Conservation (phyloP, 2,113 vertebrate species). For the Thalassoma bifasciatum region DNA sequence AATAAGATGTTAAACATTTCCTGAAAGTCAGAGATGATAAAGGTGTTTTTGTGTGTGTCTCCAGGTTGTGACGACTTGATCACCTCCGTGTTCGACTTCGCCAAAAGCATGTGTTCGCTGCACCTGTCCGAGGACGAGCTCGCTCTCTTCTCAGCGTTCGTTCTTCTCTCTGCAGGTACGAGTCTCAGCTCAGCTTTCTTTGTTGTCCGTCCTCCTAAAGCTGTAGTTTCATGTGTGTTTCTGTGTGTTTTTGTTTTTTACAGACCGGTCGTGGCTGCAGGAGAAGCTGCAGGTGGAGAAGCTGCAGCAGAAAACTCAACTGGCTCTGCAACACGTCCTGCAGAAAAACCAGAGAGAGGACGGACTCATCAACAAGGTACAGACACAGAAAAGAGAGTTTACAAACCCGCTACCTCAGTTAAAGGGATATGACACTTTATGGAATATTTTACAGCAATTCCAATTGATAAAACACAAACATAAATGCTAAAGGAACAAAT, state of each 20-base stretch:
- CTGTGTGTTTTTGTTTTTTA: conserved; percentile 12
- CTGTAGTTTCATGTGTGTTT: background rate
- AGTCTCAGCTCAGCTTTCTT: background rate
- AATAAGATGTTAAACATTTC: no score
- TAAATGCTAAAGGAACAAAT: no score
- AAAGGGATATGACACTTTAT: no score
- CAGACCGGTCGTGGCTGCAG: conserved; percentile 95
- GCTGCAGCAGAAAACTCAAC: conserved; percentile 92
- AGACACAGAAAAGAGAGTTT: background rate
- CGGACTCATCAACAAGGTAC: conserved; percentile 88
- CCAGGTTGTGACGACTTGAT: conserved; percentile 95
- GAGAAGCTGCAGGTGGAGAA: conserved; percentile 95
- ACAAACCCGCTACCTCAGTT: no score
- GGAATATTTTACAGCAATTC: no score
- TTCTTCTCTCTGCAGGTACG: conserved; percentile 92
- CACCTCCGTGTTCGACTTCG: conserved; percentile 94
- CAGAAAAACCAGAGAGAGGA: conserved; percentile 95
- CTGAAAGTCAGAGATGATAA: background rate
- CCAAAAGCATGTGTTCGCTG: conserved; percentile 91
- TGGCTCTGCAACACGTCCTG: conserved; percentile 91
- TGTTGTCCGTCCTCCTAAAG: background rate
- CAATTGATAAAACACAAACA: no score
- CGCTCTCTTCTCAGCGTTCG: conserved; percentile 92
- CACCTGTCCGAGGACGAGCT: conserved; percentile 94
- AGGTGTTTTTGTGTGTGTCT: conserved; percentile 43